Evolutionary conservation across 2,888 invertebrate genomes (phyloP).

Genomic region (Spisula solida): DNA sequence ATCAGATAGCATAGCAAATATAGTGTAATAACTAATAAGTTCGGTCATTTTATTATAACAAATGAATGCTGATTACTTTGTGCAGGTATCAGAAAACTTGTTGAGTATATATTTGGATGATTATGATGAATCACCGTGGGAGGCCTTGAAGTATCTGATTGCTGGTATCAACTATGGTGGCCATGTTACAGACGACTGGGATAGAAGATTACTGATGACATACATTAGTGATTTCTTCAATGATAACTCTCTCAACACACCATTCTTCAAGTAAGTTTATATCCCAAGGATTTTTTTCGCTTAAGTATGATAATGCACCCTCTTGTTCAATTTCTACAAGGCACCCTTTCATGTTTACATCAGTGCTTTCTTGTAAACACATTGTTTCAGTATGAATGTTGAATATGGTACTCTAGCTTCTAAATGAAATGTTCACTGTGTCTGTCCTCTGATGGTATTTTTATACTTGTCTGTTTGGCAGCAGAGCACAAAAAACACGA

Average conservation of each 20-base stretch:
- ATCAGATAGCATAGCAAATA: too few relatives aligned
- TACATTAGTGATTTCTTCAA: constrained; percentile 95
- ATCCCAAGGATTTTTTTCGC: not conserved
- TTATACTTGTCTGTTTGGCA: too few relatives aligned
- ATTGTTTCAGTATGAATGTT: too few relatives aligned
- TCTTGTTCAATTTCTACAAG: too few relatives aligned
- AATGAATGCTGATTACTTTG: not conserved
- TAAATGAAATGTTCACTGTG: too few relatives aligned
- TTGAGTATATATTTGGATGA: constrained; percentile 95
- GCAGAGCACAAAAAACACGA: too few relatives aligned
- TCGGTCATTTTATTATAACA: not conserved
- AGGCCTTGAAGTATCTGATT: constrained; percentile 95
- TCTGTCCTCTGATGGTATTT: too few relatives aligned
- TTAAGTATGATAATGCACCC: too few relatives aligned
- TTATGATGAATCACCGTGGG: constrained; percentile 96
- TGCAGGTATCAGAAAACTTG: constrained; percentile 91
- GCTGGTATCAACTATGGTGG: constrained; percentile 96
- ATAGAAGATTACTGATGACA: constrained; percentile 92
- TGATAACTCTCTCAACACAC: constrained; percentile 91
- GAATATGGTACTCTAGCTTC: too few relatives aligned
- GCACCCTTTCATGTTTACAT: too few relatives aligned
- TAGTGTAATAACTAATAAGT: too few relatives aligned
- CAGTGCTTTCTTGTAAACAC: too few relatives aligned
- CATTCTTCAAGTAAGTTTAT: constrained; percentile 90
- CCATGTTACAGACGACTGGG: constrained; percentile 93